Base-by-base conservation (phyloP, 2,888 invertebrate genomes). In the Spodoptera picta region DNA sequence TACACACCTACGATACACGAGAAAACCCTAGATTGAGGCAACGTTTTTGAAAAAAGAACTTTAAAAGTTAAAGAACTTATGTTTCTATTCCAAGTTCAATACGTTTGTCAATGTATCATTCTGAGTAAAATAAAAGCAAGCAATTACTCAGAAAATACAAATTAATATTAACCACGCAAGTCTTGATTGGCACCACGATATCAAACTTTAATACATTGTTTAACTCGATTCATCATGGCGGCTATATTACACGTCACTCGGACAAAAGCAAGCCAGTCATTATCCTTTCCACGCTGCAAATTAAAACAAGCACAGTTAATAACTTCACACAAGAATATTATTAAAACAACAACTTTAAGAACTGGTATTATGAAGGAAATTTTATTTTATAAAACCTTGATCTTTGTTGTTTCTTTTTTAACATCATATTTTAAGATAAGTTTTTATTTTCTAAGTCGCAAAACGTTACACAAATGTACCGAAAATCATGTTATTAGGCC, bases 271-370 rank as follows among this genome's bases (percentile, higher is more conserved):
- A 65, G 60, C 78, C 69, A 55, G 60, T 80, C 68, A 79, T 79
- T 79, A 79, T 76, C 64, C 60, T 81, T 75, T 80, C 81, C 51
- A 57, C 79, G 46, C 59, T 53, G 19, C 62, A 75, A 79, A 78
- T 80, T 79, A 80, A 78, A 78, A 78, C 70, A 64, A 64, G 50
- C 65, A 9, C 31, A 7, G 61, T 63, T 69, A 69, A 80, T 69
- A 76, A 78, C 64, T 66, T 49, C 49, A 64, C 50, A 52, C 31
- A 54, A 58, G 55, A 44, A 55, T 73, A 77, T 55, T 63, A 76
- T 55, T 63, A 76, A 73, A 77, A 69, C 50, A 66, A 59, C 56
- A 53, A 61, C 43, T 41, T n/a, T 49, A 45, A 49, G 57, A 60
- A 48, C 24, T 49, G 31, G 56, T 65, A 56, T 71, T 61, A 47